A percentile compares a stretch with the other conserved stretches of the same genome.
phyloP scores from a whole-genome alignment of 2,888 invertebrate genomes.

The Cosmopolites sordidus region DNA sequence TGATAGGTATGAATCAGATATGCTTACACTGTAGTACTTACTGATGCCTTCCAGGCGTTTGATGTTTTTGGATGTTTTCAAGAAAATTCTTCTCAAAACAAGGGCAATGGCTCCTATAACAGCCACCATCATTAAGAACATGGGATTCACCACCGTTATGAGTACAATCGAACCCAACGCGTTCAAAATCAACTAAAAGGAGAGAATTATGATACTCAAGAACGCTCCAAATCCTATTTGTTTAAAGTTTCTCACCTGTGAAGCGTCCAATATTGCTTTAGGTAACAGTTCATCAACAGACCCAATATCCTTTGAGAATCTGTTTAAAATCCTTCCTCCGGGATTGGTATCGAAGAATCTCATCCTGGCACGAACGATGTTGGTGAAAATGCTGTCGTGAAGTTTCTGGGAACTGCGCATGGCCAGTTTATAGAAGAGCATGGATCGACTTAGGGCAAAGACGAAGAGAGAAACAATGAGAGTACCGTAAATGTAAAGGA shows the following conservation, averaged over 20 bases:
- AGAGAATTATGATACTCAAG: no score
- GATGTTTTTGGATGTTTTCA: slow-evolving; percentile 66
- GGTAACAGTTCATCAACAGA: slow-evolving; percentile 72
- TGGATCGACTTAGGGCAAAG: slow-evolving; percentile 56
- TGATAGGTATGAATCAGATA: no score
- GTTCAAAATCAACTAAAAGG: slow-evolving; percentile 51
- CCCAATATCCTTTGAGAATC: slow-evolving; percentile 82
- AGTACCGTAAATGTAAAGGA: slow-evolving; percentile 59
- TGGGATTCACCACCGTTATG: slow-evolving; percentile 54
- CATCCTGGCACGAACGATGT: slow-evolving; percentile 55
- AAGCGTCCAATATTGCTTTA: slow-evolving; percentile 59
- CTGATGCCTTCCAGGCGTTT: slow-evolving; percentile 65
- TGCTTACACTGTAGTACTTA: no score
- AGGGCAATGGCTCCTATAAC: slow-evolving; percentile 60
- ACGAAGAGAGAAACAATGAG: slow-evolving; percentile 54
- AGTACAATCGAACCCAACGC: slow-evolving; percentile 54
- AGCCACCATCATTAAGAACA: slow-evolving; percentile 48
- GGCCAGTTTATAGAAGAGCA: slow-evolving; percentile 61
- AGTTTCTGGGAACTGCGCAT: slow-evolving; percentile 63
- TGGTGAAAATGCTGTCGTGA: slow-evolving; percentile 67
- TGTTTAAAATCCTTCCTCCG: slow-evolving; percentile 70
- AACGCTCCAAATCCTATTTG: no score
- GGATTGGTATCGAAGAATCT: slow-evolving; percentile 83
- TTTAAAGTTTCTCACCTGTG: no score
- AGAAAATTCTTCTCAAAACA: slow-evolving; percentile 59